phyloP scores from a whole-genome alignment of 2,888 invertebrate species.

The Amphimallon solstitiale region DNA sequence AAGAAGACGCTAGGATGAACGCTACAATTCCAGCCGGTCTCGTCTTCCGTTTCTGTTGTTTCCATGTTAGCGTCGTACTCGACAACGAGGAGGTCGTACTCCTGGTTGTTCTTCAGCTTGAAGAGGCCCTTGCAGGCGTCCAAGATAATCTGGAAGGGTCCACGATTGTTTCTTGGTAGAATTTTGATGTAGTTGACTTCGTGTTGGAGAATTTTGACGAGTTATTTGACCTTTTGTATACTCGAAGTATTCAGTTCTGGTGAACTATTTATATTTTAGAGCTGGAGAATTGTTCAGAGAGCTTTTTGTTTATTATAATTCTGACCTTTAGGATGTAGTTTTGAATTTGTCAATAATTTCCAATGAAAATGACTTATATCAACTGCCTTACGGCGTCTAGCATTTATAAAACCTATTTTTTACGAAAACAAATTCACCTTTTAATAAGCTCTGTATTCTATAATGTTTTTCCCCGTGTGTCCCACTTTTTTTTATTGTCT shows the following conservation, averaged over 20 bases:
- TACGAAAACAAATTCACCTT: background rate
- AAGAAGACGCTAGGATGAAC: conserved; percentile 75
- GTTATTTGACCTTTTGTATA: conserved; percentile 9
- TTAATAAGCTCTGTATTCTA: background rate
- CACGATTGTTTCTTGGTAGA: conserved; percentile 32
- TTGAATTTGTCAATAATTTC: too few species aligned
- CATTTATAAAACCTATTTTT: too few species aligned
- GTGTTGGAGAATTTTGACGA: conserved; percentile 34
- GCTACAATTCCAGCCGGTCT: conserved; percentile 71
- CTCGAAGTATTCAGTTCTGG: background rate
- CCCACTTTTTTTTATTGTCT: background rate
- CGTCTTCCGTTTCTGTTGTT: conserved; percentile 67
- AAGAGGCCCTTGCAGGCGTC: conserved; percentile 21
- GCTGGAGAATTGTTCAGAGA: too few species aligned
- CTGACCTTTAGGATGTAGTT: too few species aligned
- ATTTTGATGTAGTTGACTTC: conserved; percentile 37
- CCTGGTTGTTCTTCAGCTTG: conserved; percentile 57
- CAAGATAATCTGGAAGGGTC: conserved; percentile 24
- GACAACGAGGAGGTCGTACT: conserved; percentile 61
- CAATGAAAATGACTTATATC: too few species aligned
- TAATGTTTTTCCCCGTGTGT: background rate
- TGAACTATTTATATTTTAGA: too few species aligned
- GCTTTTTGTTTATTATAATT: too few species aligned
- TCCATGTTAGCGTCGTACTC: conserved; percentile 64
- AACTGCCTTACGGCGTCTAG: too few species aligned